These are phyloP conservation scores for Limnothrissa miodon DNA, from an alignment of 2,113 vertebrate genomes.

Conservation along the genomic window DNA sequence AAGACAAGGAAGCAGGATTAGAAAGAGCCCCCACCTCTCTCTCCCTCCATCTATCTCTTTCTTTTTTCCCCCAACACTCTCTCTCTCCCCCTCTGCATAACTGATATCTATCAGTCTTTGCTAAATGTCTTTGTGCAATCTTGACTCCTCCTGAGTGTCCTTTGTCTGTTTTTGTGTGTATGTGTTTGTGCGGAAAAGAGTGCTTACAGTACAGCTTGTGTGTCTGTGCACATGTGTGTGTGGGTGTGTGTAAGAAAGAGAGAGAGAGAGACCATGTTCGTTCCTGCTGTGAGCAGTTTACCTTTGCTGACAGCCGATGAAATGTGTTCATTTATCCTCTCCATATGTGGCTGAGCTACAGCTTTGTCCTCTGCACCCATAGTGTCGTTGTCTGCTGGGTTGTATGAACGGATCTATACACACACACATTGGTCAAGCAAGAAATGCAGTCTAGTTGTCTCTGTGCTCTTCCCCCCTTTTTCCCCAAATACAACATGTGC, in stretches of 20 bases:
- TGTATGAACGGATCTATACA: too few species aligned
- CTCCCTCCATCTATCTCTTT: background rate
- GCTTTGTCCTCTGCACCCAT: too few species aligned
- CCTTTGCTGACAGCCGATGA: background rate
- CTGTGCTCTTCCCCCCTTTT: background rate
- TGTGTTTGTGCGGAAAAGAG: background rate
- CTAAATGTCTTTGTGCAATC: too few species aligned
- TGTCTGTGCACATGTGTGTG: background rate
- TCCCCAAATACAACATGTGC: background rate
- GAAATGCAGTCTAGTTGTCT: too few species aligned
- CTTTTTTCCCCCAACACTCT: slow-evolving; percentile 1
- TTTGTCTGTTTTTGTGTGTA: too few species aligned
- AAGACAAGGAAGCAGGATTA: too few species aligned
- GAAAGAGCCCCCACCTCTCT: background rate
- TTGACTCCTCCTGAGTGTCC: background rate
- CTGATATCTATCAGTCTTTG: too few species aligned
- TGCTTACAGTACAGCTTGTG: too few species aligned
- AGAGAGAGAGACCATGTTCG: background rate
- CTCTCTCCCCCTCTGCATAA: background rate
- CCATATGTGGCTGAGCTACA: too few species aligned
- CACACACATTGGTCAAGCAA: too few species aligned
- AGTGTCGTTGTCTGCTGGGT: too few species aligned
- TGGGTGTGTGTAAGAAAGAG: background rate
- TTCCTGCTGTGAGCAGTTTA: background rate
- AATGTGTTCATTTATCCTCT: background rate